phyloP scores from a whole-genome alignment of 2,113 vertebrate species.

The Thryonomys swinderianus region DNA sequence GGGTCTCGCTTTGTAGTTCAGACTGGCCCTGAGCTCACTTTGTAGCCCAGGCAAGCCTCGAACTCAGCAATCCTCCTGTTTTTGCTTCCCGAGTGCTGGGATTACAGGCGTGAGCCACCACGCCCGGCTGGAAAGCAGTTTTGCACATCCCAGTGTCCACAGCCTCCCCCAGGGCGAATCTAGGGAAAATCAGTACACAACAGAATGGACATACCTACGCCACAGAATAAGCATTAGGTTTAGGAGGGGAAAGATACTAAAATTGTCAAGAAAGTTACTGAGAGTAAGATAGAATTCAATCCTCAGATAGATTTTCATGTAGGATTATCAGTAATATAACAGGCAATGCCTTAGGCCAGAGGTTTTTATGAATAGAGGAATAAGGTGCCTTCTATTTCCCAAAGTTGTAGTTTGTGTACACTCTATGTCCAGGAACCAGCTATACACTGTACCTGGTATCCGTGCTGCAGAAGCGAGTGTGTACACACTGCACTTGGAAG shows the following conservation, averaged over 20 bases:
- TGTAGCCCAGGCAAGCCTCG: too few relatives aligned
- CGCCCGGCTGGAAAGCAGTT: neutral
- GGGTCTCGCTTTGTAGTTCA: too few relatives aligned
- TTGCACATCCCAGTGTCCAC: neutral
- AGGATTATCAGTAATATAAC: neutral
- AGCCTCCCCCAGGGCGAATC: neutral
- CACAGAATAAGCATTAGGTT: slow-evolving; percentile 1
- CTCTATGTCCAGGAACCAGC: neutral
- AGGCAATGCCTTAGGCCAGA: neutral
- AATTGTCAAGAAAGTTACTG: neutral
- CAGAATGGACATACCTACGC: neutral
- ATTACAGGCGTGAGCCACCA: too few relatives aligned
- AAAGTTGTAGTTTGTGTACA: neutral
- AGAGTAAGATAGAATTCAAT: neutral
- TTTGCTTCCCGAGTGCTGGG: too few relatives aligned
- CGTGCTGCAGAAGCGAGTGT: too few relatives aligned
- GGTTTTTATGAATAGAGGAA: neutral
- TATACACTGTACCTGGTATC: too few relatives aligned
- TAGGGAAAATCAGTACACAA: neutral
- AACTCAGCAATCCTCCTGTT: too few relatives aligned
- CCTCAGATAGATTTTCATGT: neutral
- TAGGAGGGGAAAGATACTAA: neutral
- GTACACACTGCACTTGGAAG: neutral
- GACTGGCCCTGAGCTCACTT: too few relatives aligned
- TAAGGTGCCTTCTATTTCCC: neutral